Conservation (phyloP, 2,888 invertebrate species). For the Thymelicus lineola region DNA sequence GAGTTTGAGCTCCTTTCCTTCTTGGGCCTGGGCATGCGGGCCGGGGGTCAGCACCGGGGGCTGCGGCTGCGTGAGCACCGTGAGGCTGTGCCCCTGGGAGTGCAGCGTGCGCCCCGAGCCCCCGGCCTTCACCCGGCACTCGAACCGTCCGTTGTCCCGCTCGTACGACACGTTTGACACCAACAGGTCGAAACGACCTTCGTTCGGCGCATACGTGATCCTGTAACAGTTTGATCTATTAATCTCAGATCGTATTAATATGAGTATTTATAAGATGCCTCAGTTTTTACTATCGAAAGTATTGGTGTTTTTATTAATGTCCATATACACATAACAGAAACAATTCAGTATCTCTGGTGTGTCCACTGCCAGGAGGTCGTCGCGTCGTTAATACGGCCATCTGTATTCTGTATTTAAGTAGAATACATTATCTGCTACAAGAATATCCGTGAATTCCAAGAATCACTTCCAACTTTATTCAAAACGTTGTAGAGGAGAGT, state of each 20-base stretch:
- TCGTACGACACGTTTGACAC: conserved; percentile 96
- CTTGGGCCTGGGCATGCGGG: conserved; percentile 91
- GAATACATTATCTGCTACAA: no score
- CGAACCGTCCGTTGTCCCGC: conserved; percentile 96
- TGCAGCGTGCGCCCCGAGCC: conserved; percentile 94
- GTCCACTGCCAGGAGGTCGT: no score
- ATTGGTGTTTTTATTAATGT: no score
- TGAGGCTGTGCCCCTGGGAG: conserved; percentile 92
- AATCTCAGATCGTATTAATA: not conserved
- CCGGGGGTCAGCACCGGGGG: conserved; percentile 92
- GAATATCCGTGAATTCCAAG: no score
- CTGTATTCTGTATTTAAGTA: no score
- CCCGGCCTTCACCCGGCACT: conserved; percentile 94
- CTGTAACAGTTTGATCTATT: conserved; percentile 72
- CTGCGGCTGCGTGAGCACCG: conserved; percentile 94
- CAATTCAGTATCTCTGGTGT: no score
- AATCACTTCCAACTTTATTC: no score
- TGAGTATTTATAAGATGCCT: not conserved
- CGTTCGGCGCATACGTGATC: conserved; percentile 92
- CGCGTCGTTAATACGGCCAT: no score
- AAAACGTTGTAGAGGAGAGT: no score
- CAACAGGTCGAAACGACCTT: conserved; percentile 93
- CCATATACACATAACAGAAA: no score
- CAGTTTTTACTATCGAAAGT: not conserved
- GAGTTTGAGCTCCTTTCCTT: conserved; percentile 90